These are phyloP conservation scores for Darevskia mixta DNA, from an alignment of 2,797 vertebrate genomes.

Conservation along the genomic window DNA sequence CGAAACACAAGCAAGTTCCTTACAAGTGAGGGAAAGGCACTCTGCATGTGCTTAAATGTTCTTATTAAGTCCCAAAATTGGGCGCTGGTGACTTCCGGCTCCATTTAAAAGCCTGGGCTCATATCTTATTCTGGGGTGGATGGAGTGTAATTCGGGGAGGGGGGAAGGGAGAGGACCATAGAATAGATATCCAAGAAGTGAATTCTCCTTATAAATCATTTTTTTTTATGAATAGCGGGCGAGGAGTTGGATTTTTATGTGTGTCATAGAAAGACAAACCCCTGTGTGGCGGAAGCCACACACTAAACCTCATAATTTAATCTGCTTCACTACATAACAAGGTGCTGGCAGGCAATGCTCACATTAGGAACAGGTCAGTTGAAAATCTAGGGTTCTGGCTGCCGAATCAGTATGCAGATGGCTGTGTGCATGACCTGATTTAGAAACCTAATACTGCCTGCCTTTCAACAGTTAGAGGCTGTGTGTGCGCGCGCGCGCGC, in stretches of 20 bases:
- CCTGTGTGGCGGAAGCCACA: background rate
- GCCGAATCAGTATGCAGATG: conserved; percentile 63
- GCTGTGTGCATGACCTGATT: conserved; percentile 63
- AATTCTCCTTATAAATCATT: background rate
- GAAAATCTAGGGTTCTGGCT: conserved; percentile 64
- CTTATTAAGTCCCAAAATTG: background rate
- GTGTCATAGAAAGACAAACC: background rate
- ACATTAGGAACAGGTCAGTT: conserved; percentile 64
- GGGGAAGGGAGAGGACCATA: background rate
- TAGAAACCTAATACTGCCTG: conserved; percentile 63
- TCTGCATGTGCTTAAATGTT: background rate
- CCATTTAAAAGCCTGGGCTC: background rate
- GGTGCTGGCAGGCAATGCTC: conserved; percentile 31
- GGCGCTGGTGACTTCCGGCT: background rate
- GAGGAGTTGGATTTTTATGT: background rate
- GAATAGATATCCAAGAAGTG: background rate
- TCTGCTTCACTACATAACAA: conserved; percentile 13
- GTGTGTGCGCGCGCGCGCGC: background rate
- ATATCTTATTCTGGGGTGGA: background rate
- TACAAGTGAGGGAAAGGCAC: background rate
- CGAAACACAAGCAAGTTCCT: background rate
- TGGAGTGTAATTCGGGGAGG: too few relatives aligned
- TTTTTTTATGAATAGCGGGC: background rate
- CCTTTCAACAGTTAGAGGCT: conserved; percentile 32
- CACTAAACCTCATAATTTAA: conserved; percentile 4